Evolutionary conservation across 2,797 vertebrate genomes (phyloP), one percentile per base, ranked within the genome.

Genomic region (Atherinosoma microstoma): DNA sequence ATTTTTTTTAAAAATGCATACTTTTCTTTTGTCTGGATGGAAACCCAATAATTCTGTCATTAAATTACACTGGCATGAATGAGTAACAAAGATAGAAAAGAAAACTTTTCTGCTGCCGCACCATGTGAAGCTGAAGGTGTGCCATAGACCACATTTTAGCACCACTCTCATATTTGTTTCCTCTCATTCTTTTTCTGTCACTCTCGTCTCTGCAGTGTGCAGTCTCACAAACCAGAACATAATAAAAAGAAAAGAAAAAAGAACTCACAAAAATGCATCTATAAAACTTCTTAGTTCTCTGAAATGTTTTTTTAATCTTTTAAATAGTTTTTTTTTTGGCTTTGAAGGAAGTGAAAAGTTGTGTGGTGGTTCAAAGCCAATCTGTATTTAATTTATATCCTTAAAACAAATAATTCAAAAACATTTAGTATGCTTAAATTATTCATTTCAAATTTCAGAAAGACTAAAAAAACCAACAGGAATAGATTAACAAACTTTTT

Each of bases 401-500:
- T 4, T 78, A 75, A 78, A 81, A 82, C 68, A 84, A 87, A 86
- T 82, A 54, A 87, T 89, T 80, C 58, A 83, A 82, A 86, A 69
- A 78, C 61, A 79, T 73, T 84, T 69, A 70, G 78, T 58, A 68
- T 58, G 42, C 22, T 77, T 91, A 42, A 86, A 90, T 85, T 76
- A 89, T 90, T 91, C 1, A 91, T 82, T 67, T 54, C 2, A 73
- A 79, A 72, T 58, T 85, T 79, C 60, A 42, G 68, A 82, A 84
- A 77, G 57, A 65, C 42, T 67, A 73, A 32, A 70, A 11, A 80
- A 64, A 47, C 58, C 78, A 76, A 67, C 27, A 66, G 49, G 76
- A 77, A 65, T 40, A 64, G 51, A 78, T 70, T 22, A 70, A 67
- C 51, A 75, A 75, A 70, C 32, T 6, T 36, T 69, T 27, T 8